These are phyloP conservation scores for Coracopsis vasa DNA, from an alignment of 2,113 vertebrate species.

Conservation along the genomic window DNA sequence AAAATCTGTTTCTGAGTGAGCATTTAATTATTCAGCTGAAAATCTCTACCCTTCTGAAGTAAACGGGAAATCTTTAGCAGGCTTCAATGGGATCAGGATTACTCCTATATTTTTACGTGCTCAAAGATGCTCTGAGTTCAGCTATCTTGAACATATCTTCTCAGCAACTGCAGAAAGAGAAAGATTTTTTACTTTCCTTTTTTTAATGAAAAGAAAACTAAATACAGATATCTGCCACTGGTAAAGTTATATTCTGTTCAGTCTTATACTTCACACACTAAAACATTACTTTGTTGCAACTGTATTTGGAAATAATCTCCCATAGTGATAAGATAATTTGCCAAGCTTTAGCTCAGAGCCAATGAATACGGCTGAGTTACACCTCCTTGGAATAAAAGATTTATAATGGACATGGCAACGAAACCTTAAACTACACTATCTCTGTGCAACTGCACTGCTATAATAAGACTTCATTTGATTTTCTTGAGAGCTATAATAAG, in stretches of 20 bases:
- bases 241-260: background rate
- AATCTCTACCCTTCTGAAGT: background rate
- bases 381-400: background rate
- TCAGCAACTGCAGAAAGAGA: background rate
- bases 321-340: background rate
- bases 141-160: background rate
- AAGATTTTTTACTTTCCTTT: background rate
- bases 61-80: background rate
- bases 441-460: background rate
- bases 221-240: background rate
- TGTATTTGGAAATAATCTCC: background rate
- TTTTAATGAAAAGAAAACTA: background rate
- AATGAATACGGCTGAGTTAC: background rate
- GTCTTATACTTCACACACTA: background rate
- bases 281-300: background rate
- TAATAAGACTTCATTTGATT: slow-evolving; percentile 15
- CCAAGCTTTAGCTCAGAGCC: background rate
- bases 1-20: background rate
- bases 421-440: background rate
- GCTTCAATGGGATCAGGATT: background rate
- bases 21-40: background rate
- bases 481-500: slow-evolving; percentile 1
- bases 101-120: background rate
- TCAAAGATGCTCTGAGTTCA: background rate
- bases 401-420: background rate